Conservation (phyloP, 2,797 vertebrate species). For the Tauraco hartlaubi region DNA sequence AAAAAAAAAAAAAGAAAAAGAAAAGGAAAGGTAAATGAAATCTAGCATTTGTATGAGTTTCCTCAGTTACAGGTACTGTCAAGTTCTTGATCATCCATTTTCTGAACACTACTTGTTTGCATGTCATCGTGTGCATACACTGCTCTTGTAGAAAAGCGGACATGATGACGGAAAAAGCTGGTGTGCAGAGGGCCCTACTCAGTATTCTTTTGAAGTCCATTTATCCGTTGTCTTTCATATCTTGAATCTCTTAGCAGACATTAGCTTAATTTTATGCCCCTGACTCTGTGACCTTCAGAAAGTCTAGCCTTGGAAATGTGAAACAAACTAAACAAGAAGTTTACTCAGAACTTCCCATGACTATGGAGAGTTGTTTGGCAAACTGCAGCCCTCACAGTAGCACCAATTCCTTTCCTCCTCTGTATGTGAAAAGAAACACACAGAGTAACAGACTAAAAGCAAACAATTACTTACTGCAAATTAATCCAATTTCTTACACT, state of each 20-base stretch:
- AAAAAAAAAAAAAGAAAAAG: not conserved
- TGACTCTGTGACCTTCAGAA: not conserved
- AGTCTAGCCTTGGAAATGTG: not conserved
- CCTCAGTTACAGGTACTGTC: not conserved
- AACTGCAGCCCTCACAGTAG: not conserved
- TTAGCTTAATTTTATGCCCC: not conserved
- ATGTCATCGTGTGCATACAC: not conserved
- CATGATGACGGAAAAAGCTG: fast-evolving
- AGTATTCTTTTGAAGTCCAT: not conserved
- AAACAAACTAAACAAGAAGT: not conserved
- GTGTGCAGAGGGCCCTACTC: not conserved
- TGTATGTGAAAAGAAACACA: not conserved
- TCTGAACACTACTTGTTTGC: not conserved
- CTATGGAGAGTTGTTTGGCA: not conserved
- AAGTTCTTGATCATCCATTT: not conserved
- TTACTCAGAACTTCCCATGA: not conserved
- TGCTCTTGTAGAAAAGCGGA: not conserved
- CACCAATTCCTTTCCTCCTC: not conserved
- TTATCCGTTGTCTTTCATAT: not conserved
- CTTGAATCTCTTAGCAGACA: not conserved
- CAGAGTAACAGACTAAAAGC: not conserved
- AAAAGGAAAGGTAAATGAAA: not conserved
- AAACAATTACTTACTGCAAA: not conserved
- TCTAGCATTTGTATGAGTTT: not conserved
- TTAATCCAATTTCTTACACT: not conserved